phyloP scores from a whole-genome alignment of 2,888 invertebrate genomes.

The Zaprionus lineosus region DNA sequence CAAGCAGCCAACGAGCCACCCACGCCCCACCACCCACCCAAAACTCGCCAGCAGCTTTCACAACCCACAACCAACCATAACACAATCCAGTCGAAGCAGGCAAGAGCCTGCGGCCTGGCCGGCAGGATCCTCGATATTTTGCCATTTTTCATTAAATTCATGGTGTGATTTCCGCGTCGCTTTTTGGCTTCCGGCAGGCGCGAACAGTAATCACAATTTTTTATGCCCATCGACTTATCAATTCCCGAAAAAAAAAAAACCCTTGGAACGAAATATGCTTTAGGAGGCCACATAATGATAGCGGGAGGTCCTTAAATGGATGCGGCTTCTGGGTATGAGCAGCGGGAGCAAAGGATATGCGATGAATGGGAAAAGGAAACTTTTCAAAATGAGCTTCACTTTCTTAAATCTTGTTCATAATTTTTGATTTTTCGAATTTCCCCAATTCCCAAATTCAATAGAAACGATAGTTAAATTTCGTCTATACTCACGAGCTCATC shows the following conservation, averaged over 20 bases:
- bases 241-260: conserved; percentile 21
- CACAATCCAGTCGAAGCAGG: not conserved
- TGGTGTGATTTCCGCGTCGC: conserved; percentile 69
- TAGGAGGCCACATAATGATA: conserved; percentile 31
- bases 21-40: not conserved
- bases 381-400: too few relatives aligned
- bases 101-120: conserved; percentile 3
- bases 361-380: too few relatives aligned
- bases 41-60: not conserved
- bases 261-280: too few relatives aligned
- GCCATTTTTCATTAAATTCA: conserved; percentile 75
- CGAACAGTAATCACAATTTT: conserved; percentile 54
- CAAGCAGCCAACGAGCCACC: conserved; percentile 29
- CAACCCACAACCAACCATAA: not conserved
- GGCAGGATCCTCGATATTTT: conserved; percentile 50
- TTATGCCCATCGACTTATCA: conserved; percentile 42
- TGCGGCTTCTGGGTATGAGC: not conserved
- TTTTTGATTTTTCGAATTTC: too few relatives aligned
- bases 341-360: not conserved
- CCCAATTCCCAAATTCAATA: too few relatives aligned
- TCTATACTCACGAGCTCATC: conserved; percentile 18
- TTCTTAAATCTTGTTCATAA: too few relatives aligned
- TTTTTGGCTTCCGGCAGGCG: conserved; percentile 61
- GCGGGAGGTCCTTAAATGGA: conserved; percentile 13
- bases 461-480: too few relatives aligned